Conservation (phyloP, 2,888 invertebrate species). For the Mycalesis mineus region DNA sequence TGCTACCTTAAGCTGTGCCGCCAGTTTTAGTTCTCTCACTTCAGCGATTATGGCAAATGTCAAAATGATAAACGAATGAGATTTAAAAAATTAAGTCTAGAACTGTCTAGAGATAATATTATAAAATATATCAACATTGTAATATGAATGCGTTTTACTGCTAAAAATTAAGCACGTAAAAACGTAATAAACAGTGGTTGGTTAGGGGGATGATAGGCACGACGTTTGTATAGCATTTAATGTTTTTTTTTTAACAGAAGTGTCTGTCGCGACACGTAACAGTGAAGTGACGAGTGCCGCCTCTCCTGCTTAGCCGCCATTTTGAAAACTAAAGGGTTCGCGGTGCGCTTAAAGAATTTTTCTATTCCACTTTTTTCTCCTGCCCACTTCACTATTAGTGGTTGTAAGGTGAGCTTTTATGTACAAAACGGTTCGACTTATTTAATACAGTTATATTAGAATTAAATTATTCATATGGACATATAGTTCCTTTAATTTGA, state of each 20-base stretch:
- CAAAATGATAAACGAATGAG: too few relatives aligned
- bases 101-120: too few relatives aligned
- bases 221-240: conserved; percentile 27
- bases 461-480: not conserved
- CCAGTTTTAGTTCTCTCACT: too few relatives aligned
- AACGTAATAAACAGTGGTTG: conserved; percentile 15
- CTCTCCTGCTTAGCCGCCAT: conserved; percentile 50
- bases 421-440: conserved; percentile 13
- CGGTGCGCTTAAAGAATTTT: conserved; percentile 40
- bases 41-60: too few relatives aligned
- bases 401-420: conserved; percentile 29
- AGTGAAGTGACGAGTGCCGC: conserved; percentile 45
- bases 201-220: conserved; percentile 15
- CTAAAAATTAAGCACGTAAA: conserved; percentile 3
- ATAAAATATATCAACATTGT: not conserved
- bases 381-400: conserved; percentile 38
- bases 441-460: not conserved
- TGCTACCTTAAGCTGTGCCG: too few relatives aligned
- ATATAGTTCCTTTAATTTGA: not conserved
- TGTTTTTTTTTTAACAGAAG: conserved; percentile 37
- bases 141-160: not conserved
- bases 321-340: conserved; percentile 51
- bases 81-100: too few relatives aligned
- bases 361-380: conserved; percentile 40
- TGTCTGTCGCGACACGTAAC: conserved; percentile 49